phyloP scores from a whole-genome alignment of 37 sponge, comb jelly and placozoan genomes.

The Spongilla lacustris region DNA sequence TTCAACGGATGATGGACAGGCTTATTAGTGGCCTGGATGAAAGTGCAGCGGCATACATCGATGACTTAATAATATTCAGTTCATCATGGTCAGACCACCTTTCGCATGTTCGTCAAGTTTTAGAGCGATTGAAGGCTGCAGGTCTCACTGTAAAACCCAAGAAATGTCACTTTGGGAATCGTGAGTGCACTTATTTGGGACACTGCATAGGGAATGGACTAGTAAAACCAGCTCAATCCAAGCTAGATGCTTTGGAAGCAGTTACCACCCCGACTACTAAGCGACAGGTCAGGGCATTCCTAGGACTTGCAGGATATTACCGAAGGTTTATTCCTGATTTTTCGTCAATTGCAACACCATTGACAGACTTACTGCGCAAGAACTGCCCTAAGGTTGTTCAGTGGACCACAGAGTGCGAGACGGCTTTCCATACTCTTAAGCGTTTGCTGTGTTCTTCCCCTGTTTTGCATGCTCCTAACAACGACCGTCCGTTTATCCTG shows the following conservation, averaged over 20 bases:
- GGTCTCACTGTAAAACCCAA: slow-evolving; percentile 51
- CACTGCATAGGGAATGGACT: slow-evolving; percentile 47
- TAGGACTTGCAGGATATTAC: slow-evolving; percentile 62
- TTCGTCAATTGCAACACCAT: slow-evolving; percentile 30
- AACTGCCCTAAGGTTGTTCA: neutral
- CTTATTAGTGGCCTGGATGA: slow-evolving; percentile 16
- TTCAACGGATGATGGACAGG: slow-evolving; percentile 59
- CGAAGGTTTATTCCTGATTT: slow-evolving; percentile 50
- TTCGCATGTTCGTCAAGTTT: slow-evolving; percentile 20
- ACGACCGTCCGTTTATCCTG: slow-evolving; percentile 16
- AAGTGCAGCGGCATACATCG: slow-evolving; percentile 48
- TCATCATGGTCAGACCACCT: slow-evolving; percentile 51
- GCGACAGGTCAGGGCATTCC: slow-evolving; percentile 42
- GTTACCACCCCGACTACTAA: slow-evolving; percentile 40
- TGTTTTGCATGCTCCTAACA: slow-evolving; percentile 16
- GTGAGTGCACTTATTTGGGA: slow-evolving; percentile 38
- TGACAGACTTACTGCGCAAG: slow-evolving; percentile 20
- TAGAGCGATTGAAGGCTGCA: slow-evolving; percentile 17
- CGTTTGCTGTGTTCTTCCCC: slow-evolving; percentile 8
- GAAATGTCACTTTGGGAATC: slow-evolving; percentile 54
- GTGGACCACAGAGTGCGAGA: slow-evolving; percentile 26
- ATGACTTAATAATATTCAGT: slow-evolving; percentile 58
- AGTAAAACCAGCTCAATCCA: slow-evolving; percentile 21
- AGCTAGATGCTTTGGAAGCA: slow-evolving; percentile 13
- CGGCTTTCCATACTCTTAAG: slow-evolving; percentile 31